Evolutionary conservation across 1,140 invertebrate genomes (phyloP).

Genomic region (Drosophila busckii): DNA sequence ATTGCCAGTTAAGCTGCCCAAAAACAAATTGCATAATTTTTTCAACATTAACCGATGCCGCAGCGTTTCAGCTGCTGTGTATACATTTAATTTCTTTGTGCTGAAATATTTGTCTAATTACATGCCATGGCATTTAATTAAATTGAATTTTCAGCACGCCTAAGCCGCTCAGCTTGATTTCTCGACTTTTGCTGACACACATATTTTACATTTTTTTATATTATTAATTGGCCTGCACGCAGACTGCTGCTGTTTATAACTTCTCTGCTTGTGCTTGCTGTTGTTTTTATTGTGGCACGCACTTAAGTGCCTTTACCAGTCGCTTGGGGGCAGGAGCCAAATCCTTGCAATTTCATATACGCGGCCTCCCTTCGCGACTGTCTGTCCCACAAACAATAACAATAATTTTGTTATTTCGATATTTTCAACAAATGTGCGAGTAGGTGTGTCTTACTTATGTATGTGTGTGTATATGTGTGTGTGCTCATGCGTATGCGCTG

Average conservation of each 20-base stretch:
- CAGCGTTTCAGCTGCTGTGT: neutral
- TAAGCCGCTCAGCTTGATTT: too few relatives aligned
- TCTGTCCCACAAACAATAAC: conserved; percentile 65
- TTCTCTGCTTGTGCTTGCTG: neutral
- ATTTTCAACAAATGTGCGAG: conserved; percentile 38
- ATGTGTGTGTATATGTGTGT: conserved; percentile 6
- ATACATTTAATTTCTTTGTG: conserved; percentile 10
- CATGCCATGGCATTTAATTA: conserved; percentile 1
- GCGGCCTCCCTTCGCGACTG: neutral
- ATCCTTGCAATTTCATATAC: conserved; percentile 61
- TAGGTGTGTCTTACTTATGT: neutral
- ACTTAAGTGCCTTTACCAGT: conserved; percentile 56
- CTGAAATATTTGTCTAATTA: conserved; percentile 10
- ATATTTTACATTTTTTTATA: conserved; percentile 35
- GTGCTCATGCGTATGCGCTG: conserved; percentile 17
- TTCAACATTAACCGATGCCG: conserved; percentile 21
- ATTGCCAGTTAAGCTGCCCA: conserved; percentile 72
- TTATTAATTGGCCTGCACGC: conserved; percentile 63
- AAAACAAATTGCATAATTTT: conserved; percentile 63
- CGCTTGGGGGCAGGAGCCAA: conserved; percentile 53
- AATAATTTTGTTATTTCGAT: conserved; percentile 78
- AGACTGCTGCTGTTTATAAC: conserved; percentile 9
- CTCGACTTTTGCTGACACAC: conserved; percentile 44
- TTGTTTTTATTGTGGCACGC: conserved; percentile 11
- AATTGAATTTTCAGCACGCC: conserved; percentile 4